These are phyloP conservation scores for Caretta caretta DNA, from an alignment of 2,113 vertebrate genomes.

Conservation along the genomic window DNA sequence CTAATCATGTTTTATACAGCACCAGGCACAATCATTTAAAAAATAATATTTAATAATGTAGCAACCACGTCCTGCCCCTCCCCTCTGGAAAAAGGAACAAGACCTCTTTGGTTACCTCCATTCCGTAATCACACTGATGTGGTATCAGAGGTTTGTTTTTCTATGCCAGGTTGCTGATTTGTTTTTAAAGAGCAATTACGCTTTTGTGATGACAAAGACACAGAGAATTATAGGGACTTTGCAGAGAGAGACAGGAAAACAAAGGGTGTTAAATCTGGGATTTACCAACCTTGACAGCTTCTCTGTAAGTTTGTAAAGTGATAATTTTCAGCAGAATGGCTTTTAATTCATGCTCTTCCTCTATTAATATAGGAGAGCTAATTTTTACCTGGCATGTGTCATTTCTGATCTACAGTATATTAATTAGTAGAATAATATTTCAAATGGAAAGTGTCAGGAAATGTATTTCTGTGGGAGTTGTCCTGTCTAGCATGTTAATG, in stretches of 20 bases:
- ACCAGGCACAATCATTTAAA: rapidly evolving
- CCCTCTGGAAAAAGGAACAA: background rate
- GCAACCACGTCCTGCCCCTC: background rate
- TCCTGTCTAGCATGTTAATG: conserved; percentile 51
- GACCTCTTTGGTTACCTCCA: background rate
- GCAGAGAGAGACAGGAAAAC: conserved; percentile 15
- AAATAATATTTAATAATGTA: rapidly evolving
- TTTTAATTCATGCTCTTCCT: conserved; percentile 21
- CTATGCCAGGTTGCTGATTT: background rate
- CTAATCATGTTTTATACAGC: background rate
- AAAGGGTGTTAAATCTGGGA: background rate
- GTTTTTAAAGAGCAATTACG: background rate
- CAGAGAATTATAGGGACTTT: background rate
- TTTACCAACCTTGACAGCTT: background rate
- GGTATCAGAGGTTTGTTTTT: rapidly evolving
- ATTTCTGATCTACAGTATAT: conserved; percentile 49
- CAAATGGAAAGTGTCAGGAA: conserved; percentile 65
- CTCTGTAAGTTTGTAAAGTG: background rate
- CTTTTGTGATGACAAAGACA: background rate
- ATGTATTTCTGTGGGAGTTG: conserved; percentile 61
- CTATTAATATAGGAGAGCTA: background rate
- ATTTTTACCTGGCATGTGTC: background rate
- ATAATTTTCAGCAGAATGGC: background rate
- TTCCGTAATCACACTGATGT: background rate
- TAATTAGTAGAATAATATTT: conserved; percentile 63